Evolutionary conservation across 2,113 vertebrate genomes (phyloP).

Genomic region (Lycaon pictus): DNA sequence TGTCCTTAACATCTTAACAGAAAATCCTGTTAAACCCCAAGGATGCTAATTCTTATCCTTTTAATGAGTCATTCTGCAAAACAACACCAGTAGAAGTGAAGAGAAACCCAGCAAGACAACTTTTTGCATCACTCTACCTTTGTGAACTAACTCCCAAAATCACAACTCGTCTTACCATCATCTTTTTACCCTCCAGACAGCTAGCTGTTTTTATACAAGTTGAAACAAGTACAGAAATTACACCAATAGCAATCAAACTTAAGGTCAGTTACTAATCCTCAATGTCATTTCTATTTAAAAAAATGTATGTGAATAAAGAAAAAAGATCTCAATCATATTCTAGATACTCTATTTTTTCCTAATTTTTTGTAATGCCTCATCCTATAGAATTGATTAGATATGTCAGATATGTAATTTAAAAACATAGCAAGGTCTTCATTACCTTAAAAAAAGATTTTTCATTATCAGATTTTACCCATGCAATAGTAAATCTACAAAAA

Average conservation of each 20-base stretch:
- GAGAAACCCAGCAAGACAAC: not conserved
- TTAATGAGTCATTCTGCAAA: not conserved
- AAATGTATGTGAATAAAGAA: not conserved
- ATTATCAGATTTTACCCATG: conserved; percentile 37
- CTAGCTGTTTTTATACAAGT: not conserved
- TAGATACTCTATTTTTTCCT: conserved; percentile 17
- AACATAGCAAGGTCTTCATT: conserved; percentile 18
- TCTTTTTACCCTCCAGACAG: not conserved
- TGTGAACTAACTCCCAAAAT: not conserved
- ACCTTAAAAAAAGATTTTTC: not conserved
- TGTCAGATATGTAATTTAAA: not conserved
- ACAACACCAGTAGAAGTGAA: not conserved
- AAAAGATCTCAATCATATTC: not conserved
- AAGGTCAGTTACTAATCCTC: conserved; percentile 36
- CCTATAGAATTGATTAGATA: conserved; percentile 15
- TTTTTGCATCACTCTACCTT: not conserved
- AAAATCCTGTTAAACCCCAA: not conserved
- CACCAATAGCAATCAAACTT: not conserved
- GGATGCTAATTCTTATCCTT: not conserved
- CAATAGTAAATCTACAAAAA: not conserved
- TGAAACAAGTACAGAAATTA: conserved; percentile 6
- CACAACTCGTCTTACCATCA: not conserved
- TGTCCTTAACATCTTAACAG: not conserved
- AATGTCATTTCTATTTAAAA: not conserved
- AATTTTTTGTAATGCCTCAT: conserved; percentile 17